Evolutionary conservation across 2,888 invertebrate genomes (phyloP).

Genomic region (Eretmocerus hayati): DNA sequence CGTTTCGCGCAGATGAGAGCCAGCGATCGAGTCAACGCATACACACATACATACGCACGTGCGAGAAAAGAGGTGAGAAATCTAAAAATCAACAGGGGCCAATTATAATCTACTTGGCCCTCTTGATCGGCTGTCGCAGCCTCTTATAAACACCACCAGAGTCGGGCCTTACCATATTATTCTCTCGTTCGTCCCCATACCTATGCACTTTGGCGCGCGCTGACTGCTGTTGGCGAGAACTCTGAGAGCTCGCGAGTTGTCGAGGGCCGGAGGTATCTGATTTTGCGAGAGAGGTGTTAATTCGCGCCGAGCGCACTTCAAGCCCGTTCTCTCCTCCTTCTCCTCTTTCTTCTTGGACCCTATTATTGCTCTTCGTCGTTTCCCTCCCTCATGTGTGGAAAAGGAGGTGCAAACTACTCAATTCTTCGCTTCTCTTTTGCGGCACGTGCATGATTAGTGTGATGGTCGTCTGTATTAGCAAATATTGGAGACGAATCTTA

Average conservation of each 20-base stretch:
- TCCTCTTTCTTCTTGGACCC: not conserved
- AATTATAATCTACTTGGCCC: slow-evolving; percentile 24
- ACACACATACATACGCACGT: not conserved
- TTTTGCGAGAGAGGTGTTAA: slow-evolving; percentile 44
- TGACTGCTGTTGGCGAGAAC: slow-evolving; percentile 12
- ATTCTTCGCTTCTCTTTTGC: too few species aligned
- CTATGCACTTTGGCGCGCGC: too few species aligned
- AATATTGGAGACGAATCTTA: too few species aligned
- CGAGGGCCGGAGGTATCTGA: slow-evolving; percentile 36
- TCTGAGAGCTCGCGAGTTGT: slow-evolving; percentile 21
- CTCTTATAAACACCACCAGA: too few species aligned
- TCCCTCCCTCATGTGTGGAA: not conserved
- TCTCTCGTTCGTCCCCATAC: too few species aligned
- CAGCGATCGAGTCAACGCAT: too few species aligned
- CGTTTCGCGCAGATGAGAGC: too few species aligned
- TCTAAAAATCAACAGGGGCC: slow-evolving; percentile 17
- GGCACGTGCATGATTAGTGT: too few species aligned
- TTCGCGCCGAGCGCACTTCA: too few species aligned
- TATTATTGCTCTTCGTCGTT: not conserved
- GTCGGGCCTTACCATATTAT: too few species aligned
- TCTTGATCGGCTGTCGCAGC: slow-evolving; percentile 22
- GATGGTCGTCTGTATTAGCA: too few species aligned
- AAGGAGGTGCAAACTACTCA: too few species aligned
- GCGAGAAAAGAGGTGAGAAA: slow-evolving; percentile 5
- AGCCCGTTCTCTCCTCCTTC: slow-evolving; percentile 7